phyloP scores from a whole-genome alignment of 1,140 invertebrate species.

The Acromyrmex charruanus region DNA sequence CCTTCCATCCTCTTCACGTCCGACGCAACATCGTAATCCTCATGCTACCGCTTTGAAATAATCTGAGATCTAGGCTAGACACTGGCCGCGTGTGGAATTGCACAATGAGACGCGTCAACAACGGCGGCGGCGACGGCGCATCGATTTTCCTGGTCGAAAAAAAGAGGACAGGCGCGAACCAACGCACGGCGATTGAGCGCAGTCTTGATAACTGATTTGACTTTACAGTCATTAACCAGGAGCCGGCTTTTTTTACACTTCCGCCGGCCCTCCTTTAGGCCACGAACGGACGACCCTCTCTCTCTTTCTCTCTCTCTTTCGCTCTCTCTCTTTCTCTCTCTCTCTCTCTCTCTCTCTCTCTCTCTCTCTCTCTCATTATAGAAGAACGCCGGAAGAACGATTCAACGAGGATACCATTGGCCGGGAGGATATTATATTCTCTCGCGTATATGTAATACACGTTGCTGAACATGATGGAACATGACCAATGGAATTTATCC shows the following conservation, averaged over 20 bases:
- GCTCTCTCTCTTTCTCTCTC: neutral
- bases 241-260: constrained; percentile 40
- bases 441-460: constrained; percentile 13
- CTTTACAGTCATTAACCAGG: constrained; percentile 23
- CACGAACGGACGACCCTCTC: constrained; percentile 57
- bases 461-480: constrained; percentile 40
- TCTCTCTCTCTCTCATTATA: constrained; percentile 36
- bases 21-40: constrained; percentile 45
- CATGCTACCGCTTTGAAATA: constrained; percentile 71
- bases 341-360: neutral
- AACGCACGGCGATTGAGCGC: constrained; percentile 64
- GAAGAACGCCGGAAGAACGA: constrained; percentile 53
- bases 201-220: constrained; percentile 47
- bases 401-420: constrained; percentile 36
- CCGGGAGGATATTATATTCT: constrained; percentile 34
- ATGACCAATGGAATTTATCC: constrained; percentile 44
- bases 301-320: neutral
- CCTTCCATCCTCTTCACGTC: neutral
- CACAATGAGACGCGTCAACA: constrained; percentile 55
- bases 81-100: constrained; percentile 70
- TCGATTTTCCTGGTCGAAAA: constrained; percentile 21
- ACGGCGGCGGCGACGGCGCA: constrained; percentile 35
- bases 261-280: constrained; percentile 50
- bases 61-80: constrained; percentile 75
- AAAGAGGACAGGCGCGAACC: constrained; percentile 36